phyloP scores from a whole-genome alignment of 1,140 invertebrate genomes.

The Hycleus phaleratus region DNA sequence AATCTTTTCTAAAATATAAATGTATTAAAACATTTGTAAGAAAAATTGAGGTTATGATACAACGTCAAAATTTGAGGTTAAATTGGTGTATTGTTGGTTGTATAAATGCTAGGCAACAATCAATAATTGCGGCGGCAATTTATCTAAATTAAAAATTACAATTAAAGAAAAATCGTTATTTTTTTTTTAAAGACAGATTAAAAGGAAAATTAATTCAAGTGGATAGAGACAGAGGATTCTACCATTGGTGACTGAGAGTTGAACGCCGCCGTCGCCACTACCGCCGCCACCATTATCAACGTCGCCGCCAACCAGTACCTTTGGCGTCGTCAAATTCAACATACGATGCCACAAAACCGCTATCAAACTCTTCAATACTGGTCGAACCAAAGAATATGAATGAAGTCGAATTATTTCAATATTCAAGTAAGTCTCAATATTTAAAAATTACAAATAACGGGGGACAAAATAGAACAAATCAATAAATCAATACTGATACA shows the following conservation, averaged over 20 bases:
- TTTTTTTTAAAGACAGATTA: too few species aligned
- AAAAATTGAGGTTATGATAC: not conserved
- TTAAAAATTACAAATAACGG: not conserved
- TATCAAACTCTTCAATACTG: not conserved
- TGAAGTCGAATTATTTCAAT: conserved; percentile 40
- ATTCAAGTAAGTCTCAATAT: conserved; percentile 30
- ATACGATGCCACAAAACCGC: conserved; percentile 2
- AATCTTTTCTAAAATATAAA: not conserved
- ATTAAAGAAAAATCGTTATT: too few species aligned
- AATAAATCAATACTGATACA: not conserved
- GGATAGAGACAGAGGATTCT: not conserved
- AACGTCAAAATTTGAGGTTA: not conserved
- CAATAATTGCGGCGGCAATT: not conserved
- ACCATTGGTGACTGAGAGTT: not conserved
- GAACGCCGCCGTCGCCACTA: not conserved
- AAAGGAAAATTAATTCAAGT: too few species aligned
- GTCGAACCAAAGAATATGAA: conserved; percentile 35
- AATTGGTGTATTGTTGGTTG: conserved; percentile 5
- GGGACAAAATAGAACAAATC: not conserved
- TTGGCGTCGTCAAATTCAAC: conserved; percentile 1
- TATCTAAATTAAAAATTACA: not conserved
- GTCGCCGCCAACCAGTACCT: conserved; percentile 1
- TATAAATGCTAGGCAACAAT: conserved; percentile 4
- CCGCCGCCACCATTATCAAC: not conserved
- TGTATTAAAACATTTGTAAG: not conserved